These are phyloP conservation scores for Marasmarcha lunaedactyla DNA, from an alignment of 2,888 invertebrate species.

Conservation along the genomic window DNA sequence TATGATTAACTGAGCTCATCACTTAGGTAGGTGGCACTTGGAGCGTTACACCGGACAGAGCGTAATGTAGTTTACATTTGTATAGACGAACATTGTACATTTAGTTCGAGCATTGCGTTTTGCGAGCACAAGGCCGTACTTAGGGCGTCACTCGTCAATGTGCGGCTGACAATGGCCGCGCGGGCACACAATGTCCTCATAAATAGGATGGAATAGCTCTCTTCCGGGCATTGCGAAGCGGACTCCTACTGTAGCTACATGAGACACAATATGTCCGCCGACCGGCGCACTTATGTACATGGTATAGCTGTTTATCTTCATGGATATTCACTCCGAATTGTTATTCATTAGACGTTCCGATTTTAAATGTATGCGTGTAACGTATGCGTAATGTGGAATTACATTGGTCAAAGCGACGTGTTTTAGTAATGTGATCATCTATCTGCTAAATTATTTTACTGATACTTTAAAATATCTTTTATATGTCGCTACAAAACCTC, in stretches of 20 bases:
- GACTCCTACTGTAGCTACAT: background rate
- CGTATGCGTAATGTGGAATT: no score
- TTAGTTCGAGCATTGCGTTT: conserved; percentile 1
- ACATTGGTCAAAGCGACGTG: no score
- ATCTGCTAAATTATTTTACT: no score
- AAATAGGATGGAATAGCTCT: conserved; percentile 39
- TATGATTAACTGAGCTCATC: conserved; percentile 4
- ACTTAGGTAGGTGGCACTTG: background rate
- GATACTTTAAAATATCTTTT: no score
- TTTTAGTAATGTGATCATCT: no score
- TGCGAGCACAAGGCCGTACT: conserved; percentile 15
- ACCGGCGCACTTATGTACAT: background rate
- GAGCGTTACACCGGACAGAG: background rate
- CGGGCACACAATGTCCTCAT: conserved; percentile 28
- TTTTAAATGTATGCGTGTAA: no score
- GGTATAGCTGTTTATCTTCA: no score
- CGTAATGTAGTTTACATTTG: conserved; percentile 1
- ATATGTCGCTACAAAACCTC: no score
- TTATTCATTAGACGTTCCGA: no score
- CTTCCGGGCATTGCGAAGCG: conserved; percentile 26
- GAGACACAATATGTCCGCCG: background rate
- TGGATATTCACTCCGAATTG: no score
- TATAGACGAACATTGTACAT: background rate
- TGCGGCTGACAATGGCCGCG: conserved; percentile 28
- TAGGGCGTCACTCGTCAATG: conserved; percentile 25